Evolutionary conservation across 2,888 invertebrate genomes (phyloP).

Genomic region (Andrena flavipes): DNA sequence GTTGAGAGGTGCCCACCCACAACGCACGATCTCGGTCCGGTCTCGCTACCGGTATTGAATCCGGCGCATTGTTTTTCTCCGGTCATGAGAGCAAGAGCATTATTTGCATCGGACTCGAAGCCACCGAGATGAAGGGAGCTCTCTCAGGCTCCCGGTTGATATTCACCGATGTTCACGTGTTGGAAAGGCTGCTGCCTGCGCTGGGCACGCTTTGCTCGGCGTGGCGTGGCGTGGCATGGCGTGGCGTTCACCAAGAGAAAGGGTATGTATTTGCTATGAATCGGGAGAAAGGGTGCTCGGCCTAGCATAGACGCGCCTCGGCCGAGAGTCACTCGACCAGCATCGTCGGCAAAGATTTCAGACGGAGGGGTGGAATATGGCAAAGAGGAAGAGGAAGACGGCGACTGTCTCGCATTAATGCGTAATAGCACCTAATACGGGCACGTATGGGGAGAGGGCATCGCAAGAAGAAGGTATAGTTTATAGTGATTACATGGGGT

Average conservation of each 20-base stretch:
- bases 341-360: not conserved
- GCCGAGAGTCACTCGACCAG: too few relatives aligned
- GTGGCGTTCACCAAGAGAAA: not conserved
- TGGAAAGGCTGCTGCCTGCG: constrained; percentile 25
- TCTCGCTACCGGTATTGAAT: constrained; percentile 84
- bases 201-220: constrained; percentile 24
- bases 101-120: constrained; percentile 80
- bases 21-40: constrained; percentile 82
- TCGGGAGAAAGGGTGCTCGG: not conserved
- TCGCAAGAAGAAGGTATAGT: constrained; percentile 82
- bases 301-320: too few relatives aligned
- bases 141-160: constrained; percentile 44
- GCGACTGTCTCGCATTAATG: constrained; percentile 56
- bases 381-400: constrained; percentile 30
- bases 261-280: constrained; percentile 14
- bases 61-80: constrained; percentile 83
- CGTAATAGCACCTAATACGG: constrained; percentile 83
- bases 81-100: constrained; percentile 81
- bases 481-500: constrained; percentile 85
- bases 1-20: constrained; percentile 83
- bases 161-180: constrained; percentile 51
- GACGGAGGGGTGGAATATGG: not conserved
- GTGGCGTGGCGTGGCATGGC: too few relatives aligned
- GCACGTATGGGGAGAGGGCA: constrained; percentile 73
- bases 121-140: constrained; percentile 61